Conservation (phyloP, 2,113 vertebrate species). For the Callipepla californica region DNA sequence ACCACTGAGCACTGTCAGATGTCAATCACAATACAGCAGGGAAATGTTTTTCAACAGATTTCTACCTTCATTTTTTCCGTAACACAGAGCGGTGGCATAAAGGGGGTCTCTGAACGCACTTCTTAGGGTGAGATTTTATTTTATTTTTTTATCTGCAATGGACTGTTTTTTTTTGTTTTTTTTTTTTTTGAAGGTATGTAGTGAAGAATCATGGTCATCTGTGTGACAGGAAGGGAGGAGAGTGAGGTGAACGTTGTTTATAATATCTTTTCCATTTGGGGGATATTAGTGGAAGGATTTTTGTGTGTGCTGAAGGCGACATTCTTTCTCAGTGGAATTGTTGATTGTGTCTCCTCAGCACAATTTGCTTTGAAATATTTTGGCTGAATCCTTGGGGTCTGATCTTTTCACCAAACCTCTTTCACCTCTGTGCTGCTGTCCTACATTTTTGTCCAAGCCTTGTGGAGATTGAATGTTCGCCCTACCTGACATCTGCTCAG, state of each 20-base stretch:
- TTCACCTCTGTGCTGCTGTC: slow-evolving; percentile 65
- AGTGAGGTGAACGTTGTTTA: slow-evolving; percentile 65
- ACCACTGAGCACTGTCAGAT: slow-evolving; percentile 83
- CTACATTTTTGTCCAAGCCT: slow-evolving; percentile 65
- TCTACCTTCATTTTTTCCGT: slow-evolving; percentile 79
- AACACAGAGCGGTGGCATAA: slow-evolving; percentile 77
- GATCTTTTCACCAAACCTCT: slow-evolving; percentile 60
- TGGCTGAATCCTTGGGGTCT: slow-evolving; percentile 46
- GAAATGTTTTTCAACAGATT: slow-evolving; percentile 84
- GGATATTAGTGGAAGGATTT: slow-evolving; percentile 63
- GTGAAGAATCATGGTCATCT: slow-evolving; percentile 71
- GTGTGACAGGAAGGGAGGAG: slow-evolving; percentile 63
- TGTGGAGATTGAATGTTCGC: slow-evolving; percentile 51
- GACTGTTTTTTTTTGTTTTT: slow-evolving; percentile 19
- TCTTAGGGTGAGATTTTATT: slow-evolving; percentile 72
- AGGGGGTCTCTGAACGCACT: slow-evolving; percentile 70
- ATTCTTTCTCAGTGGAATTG: slow-evolving; percentile 52
- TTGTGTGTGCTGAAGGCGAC: background rate
- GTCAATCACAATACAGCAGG: slow-evolving; percentile 83
- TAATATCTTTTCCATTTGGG: slow-evolving; percentile 67
- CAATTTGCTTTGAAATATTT: slow-evolving; percentile 70
- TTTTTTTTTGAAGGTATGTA: slow-evolving; percentile 42
- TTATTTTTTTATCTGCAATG: slow-evolving; percentile 59
- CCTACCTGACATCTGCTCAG: slow-evolving; percentile 68
- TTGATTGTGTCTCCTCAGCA: slow-evolving; percentile 27